Percentiles rank a stretch among this genome's conserved stretches.
Conservation (phyloP, 2,797 vertebrate genomes). For the Okamejei kenojei region DNA sequence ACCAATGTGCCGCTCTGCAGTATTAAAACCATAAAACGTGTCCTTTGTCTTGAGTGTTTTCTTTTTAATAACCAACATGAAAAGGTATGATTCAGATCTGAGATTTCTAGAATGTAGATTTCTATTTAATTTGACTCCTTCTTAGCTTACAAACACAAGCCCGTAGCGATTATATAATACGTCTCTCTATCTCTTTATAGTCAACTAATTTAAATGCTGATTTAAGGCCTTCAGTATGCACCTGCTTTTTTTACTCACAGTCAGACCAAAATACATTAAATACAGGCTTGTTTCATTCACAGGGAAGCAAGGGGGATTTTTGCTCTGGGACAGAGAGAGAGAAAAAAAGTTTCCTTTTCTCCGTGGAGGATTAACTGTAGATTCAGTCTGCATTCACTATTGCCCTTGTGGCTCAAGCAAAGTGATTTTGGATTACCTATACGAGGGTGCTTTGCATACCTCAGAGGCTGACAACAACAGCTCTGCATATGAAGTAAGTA, state of each 20-base stretch:
- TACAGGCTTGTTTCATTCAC: slow-evolving; percentile 18
- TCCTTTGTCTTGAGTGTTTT: neutral
- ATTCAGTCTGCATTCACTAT: slow-evolving; percentile 30
- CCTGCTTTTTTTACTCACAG: slow-evolving; percentile 34
- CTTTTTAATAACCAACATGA: slow-evolving; percentile 19
- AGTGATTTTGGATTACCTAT: slow-evolving; percentile 38
- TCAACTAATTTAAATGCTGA: slow-evolving; percentile 37
- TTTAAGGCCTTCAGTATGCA: slow-evolving; percentile 37
- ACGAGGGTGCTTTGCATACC: slow-evolving; percentile 36
- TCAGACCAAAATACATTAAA: slow-evolving; percentile 36
- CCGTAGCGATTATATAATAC: slow-evolving; percentile 26
- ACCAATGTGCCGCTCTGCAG: neutral
- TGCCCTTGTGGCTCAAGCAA: slow-evolving; percentile 30
- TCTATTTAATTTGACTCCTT: slow-evolving; percentile 34
- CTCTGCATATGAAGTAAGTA: slow-evolving; percentile 39
- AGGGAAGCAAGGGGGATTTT: slow-evolving; percentile 33
- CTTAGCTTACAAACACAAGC: slow-evolving; percentile 13
- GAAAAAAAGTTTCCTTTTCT: slow-evolving; percentile 15
- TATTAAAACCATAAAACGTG: neutral
- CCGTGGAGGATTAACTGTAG: slow-evolving; percentile 18
- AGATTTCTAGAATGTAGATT: slow-evolving; percentile 2
- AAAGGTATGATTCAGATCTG: slow-evolving; percentile 30
- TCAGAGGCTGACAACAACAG: slow-evolving; percentile 38
- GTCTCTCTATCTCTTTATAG: slow-evolving; percentile 16
- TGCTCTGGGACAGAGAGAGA: neutral